Conservation (phyloP, 2,797 vertebrate genomes). For the Myiothlypis chrysogaster region DNA sequence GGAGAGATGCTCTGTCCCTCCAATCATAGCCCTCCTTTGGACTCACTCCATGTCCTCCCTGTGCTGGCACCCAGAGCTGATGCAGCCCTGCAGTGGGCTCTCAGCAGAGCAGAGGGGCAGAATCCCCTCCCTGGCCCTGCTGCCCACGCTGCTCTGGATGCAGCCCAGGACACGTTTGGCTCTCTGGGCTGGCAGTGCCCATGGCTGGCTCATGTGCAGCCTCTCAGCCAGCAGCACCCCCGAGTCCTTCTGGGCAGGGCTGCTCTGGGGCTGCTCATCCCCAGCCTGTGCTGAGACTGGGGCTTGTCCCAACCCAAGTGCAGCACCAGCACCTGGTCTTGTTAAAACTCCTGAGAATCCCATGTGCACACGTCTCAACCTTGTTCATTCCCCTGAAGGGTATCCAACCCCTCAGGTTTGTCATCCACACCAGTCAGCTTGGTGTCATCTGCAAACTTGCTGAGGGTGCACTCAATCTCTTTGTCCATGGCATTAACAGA, state of each 20-base stretch:
- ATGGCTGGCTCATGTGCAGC: not conserved
- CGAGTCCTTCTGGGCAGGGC: not conserved
- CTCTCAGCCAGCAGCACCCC: not conserved
- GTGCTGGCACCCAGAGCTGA: not conserved
- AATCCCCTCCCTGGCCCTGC: not conserved
- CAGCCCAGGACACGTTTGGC: not conserved
- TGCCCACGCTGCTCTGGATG: not conserved
- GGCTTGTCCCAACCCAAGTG: rapidly evolving
- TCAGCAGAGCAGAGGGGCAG: not conserved
- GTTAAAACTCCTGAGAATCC: not conserved
- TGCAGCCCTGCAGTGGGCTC: not conserved
- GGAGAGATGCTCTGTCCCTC: not conserved
- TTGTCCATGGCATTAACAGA: not conserved
- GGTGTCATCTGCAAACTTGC: not conserved
- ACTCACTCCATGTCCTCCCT: not conserved
- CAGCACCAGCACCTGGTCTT: not conserved
- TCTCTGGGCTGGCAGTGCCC: not conserved
- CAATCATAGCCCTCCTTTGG: not conserved
- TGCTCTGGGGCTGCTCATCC: not conserved
- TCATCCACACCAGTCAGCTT: not conserved
- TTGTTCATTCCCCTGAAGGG: not conserved
- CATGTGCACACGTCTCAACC: too few species aligned
- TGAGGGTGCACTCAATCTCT: not conserved
- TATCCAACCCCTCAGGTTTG: not conserved
- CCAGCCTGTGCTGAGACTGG: rapidly evolving